Base-by-base conservation (phyloP, 2,797 vertebrate genomes). In the Coregonus ussuriensis region DNA sequence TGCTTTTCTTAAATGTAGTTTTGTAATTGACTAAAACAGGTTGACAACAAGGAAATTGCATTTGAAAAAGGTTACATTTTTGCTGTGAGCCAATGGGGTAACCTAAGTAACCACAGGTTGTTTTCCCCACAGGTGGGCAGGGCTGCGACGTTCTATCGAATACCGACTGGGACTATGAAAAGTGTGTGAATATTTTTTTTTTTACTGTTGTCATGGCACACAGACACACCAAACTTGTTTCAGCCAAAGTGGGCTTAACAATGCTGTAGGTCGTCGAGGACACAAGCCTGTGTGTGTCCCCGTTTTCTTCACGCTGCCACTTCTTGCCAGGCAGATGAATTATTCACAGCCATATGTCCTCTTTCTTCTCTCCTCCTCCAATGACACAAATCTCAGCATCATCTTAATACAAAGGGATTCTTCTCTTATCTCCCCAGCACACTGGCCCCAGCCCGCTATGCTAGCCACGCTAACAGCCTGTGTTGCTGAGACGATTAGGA, bases 351-450 rank as follows among this genome's bases (percentile, higher is more conserved):
- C 81, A 81, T 83, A 81, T 82, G 85, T 70, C 52, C 83, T 83
- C 83, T 83, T 84, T 67, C 81, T 76, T 79, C 7, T 6, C 56
- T 7, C 14, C 1, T 9, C 7, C n/a, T 2, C 18, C 5, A 1
- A 13, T 7, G 87, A 87, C 82, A 86, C 78, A 88, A 84, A 91
- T 91, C 88, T 90, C 62, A 13, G 71, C 77, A 81, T 70, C 80
- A 90, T 89, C 87, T 86, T 52, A 77, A 62, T 85, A 85, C 86
- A 86, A 84, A 91, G 81, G 70, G 69, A 35, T 51, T 78, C 77
- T 90, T 52, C 67, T 69, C 87, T 88, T 89, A 91, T 91, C 87
- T 72, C 76, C 51, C 56, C 70, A 74, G 84, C 82, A 35, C 88
- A 86, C 80, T 79, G 78, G 72, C 79, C n/a, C 77, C 35, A 77